A percentile compares a stretch with the other conserved stretches of the same genome.
Evolutionary conservation across 2,113 vertebrate genomes (phyloP).

Genomic region (Holacanthus passer): DNA sequence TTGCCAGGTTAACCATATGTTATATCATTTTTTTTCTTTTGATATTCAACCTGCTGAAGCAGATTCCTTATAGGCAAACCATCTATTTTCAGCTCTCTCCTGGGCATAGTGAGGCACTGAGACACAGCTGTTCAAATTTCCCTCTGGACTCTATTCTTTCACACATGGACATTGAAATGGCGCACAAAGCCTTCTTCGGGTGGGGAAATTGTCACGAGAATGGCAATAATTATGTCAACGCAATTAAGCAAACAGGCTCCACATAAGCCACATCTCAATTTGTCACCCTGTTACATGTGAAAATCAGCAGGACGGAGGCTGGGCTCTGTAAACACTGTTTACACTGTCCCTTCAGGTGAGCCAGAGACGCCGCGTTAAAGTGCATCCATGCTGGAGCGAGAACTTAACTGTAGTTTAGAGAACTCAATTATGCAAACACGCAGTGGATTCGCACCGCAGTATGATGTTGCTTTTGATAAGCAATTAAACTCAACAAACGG

Average conservation of each 20-base stretch:
- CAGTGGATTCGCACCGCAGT: slow-evolving; percentile 11
- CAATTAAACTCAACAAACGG: slow-evolving; percentile 46
- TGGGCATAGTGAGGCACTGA: slow-evolving; percentile 49
- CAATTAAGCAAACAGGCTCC: slow-evolving; percentile 67
- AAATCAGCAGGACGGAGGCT: slow-evolving; percentile 13
- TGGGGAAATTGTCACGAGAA: slow-evolving; percentile 52
- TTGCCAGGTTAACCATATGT: slow-evolving; percentile 62
- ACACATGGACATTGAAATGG: slow-evolving; percentile 55
- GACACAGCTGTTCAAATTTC: slow-evolving; percentile 76
- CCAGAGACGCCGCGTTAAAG: background rate
- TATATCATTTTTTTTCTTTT: slow-evolving; percentile 18
- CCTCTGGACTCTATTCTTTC: slow-evolving; percentile 69
- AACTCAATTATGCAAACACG: slow-evolving; percentile 24
- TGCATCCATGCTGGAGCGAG: background rate
- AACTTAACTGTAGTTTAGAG: slow-evolving; percentile 2
- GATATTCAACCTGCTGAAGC: slow-evolving; percentile 49
- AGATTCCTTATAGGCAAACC: slow-evolving; percentile 52
- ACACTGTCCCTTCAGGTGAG: slow-evolving; percentile 9
- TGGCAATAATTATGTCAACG: slow-evolving; percentile 53
- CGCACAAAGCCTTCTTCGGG: slow-evolving; percentile 30
- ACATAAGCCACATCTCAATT: slow-evolving; percentile 53
- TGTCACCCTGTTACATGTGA: slow-evolving; percentile 32
- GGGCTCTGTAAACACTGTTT: slow-evolving; percentile 27
- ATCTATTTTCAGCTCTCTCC: slow-evolving; percentile 73
- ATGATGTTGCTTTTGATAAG: slow-evolving; percentile 40